Conservation (phyloP, 1,140 invertebrate species). For the Drosophila teissieri region DNA sequence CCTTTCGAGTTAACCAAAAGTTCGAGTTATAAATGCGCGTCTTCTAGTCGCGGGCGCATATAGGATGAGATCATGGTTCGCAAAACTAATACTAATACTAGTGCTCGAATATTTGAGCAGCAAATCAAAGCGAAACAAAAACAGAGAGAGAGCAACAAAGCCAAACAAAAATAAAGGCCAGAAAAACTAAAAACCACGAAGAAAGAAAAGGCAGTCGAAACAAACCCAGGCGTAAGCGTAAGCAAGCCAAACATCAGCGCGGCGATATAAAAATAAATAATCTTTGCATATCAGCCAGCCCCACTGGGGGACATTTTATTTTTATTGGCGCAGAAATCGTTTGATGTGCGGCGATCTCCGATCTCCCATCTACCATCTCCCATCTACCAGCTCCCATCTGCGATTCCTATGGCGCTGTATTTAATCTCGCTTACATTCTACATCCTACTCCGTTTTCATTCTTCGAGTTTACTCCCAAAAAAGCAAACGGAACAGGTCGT, state of each 20-base stretch:
- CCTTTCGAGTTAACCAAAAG: slow-evolving; percentile 37
- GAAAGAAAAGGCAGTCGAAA: slow-evolving; percentile 32
- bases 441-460: slow-evolving; percentile 44
- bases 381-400: neutral
- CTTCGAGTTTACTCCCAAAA: slow-evolving; percentile 36
- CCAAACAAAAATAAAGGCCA: slow-evolving; percentile 58
- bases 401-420: slow-evolving; percentile 18
- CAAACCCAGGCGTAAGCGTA: slow-evolving; percentile 66
- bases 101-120: slow-evolving; percentile 41
- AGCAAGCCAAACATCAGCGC: slow-evolving; percentile 75
- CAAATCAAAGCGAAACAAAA: slow-evolving; percentile 69
- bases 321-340: slow-evolving; percentile 79
- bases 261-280: slow-evolving; percentile 80
- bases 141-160: slow-evolving; percentile 42
- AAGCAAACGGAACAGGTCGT: slow-evolving; percentile 40
- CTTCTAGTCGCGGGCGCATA: slow-evolving; percentile 56
- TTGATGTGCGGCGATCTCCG: slow-evolving; percentile 70
- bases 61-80: slow-evolving; percentile 76
- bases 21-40: slow-evolving; percentile 64
- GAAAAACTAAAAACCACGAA: slow-evolving; percentile 6
- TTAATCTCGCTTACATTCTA: slow-evolving; percentile 46
- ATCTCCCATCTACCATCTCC: neutral
- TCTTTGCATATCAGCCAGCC: slow-evolving; percentile 79
- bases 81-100: slow-evolving; percentile 66
- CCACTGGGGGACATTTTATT: slow-evolving; percentile 77